Percentiles rank a stretch among this genome's conserved stretches.
phyloP scores from a whole-genome alignment of 2,113 vertebrate genomes.

The Macrotis lagotis region DNA sequence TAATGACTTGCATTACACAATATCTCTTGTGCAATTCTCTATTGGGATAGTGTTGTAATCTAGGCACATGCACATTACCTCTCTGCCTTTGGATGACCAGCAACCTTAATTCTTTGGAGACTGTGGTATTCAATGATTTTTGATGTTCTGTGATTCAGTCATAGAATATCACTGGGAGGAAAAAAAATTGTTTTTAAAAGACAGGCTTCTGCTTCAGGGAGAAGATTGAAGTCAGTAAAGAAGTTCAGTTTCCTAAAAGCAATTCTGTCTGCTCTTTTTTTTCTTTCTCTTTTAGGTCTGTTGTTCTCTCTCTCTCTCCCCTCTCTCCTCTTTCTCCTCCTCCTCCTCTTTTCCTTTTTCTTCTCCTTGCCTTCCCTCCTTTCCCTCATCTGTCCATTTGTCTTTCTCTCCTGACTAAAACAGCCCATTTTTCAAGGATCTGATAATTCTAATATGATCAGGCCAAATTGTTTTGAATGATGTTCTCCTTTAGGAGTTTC shows the following conservation, averaged over 20 bases:
- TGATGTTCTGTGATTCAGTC: background rate
- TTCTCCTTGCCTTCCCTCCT: no score
- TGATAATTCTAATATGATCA: background rate
- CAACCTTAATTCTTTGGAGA: background rate
- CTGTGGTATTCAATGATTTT: no score
- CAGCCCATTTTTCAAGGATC: background rate
- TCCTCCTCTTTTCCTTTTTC: no score
- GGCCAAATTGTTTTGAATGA: background rate
- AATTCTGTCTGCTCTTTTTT: background rate
- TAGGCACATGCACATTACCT: background rate
- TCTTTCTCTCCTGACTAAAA: background rate
- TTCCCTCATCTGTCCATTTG: no score
- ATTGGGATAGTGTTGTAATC: background rate
- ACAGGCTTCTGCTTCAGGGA: background rate
- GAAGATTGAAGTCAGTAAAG: background rate
- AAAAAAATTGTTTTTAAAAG: background rate
- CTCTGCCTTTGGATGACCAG: background rate
- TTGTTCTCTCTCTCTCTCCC: background rate
- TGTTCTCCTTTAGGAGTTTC: background rate
- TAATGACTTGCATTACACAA: background rate
- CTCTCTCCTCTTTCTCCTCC: no score
- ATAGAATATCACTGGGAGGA: background rate
- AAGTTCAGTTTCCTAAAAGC: background rate
- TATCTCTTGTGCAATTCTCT: background rate
- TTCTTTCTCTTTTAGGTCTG: background rate